Conservation (phyloP, 1,140 invertebrate species). For the Tachypleus tridentatus region DNA sequence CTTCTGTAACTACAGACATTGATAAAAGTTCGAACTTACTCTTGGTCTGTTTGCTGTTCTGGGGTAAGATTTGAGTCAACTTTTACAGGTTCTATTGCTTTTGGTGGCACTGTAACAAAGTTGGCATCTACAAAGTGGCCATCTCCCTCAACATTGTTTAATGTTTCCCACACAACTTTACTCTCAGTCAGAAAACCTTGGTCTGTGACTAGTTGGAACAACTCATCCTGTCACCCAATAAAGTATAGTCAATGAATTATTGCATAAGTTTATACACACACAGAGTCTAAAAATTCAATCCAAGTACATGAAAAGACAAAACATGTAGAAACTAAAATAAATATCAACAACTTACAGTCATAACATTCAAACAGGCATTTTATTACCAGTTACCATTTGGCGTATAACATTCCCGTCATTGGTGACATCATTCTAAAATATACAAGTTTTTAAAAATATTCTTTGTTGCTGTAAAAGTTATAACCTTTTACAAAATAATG, state of each 20-base stretch:
- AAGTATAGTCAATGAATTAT: neutral
- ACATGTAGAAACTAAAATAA: too few relatives aligned
- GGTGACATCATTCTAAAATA: too few relatives aligned
- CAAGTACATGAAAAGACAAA: too few relatives aligned
- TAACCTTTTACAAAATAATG: too few relatives aligned
- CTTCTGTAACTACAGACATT: neutral
- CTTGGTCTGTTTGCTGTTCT: conserved; percentile 42
- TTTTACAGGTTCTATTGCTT: conserved; percentile 23
- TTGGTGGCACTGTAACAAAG: conserved; percentile 36
- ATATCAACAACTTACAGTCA: too few relatives aligned
- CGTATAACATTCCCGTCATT: too few relatives aligned
- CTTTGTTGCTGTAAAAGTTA: too few relatives aligned
- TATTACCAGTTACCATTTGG: too few relatives aligned
- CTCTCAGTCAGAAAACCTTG: conserved; percentile 46
- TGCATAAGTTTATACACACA: too few relatives aligned
- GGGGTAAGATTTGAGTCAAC: conserved; percentile 24
- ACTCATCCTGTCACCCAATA: conserved; percentile 35
- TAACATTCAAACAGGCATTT: neutral
- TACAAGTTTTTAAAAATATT: too few relatives aligned
- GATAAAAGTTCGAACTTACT: conserved; percentile 32
- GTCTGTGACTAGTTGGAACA: conserved; percentile 48
- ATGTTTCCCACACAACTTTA: conserved; percentile 47
- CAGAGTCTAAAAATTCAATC: too few relatives aligned
- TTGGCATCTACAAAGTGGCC: conserved; percentile 43
- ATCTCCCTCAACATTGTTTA: conserved; percentile 46